A percentile compares a stretch with the other conserved stretches of the same genome.
These are phyloP conservation scores for Lasioglossum leucozonium DNA, from an alignment of 2,888 invertebrate species.

Conservation along the genomic window DNA sequence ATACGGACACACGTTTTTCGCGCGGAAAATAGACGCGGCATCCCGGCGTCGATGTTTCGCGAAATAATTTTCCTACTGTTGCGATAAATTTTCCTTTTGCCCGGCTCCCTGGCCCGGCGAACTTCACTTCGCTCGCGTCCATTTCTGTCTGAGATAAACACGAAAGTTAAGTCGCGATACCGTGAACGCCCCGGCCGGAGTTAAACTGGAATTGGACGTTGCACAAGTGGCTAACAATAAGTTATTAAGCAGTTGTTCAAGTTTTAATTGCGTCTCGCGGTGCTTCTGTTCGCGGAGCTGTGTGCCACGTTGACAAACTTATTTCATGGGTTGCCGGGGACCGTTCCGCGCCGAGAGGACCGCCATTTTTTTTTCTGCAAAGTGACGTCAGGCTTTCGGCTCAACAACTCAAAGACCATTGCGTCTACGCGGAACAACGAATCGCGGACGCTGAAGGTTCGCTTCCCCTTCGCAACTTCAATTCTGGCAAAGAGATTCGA, in stretches of 20 bases:
- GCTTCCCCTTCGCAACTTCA: background rate
- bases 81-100: slow-evolving; percentile 51
- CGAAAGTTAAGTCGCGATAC: slow-evolving; percentile 64
- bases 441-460: background rate
- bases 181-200: slow-evolving; percentile 65
- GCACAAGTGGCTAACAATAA: slow-evolving; percentile 76
- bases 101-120: slow-evolving; percentile 30
- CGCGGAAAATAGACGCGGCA: background rate
- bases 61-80: slow-evolving; percentile 47
- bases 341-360: slow-evolving; percentile 25
- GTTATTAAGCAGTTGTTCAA: slow-evolving; percentile 80
- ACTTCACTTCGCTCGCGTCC: slow-evolving; percentile 34
- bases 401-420: background rate
- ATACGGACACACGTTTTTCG: background rate
- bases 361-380: background rate
- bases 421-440: background rate
- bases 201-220: slow-evolving; percentile 76
- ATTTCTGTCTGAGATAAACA: slow-evolving; percentile 59
- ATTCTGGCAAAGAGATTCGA: background rate
- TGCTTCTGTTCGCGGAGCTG: slow-evolving; percentile 47
- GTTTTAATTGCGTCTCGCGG: slow-evolving; percentile 78
- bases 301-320: slow-evolving; percentile 72
- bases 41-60: background rate
- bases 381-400: background rate
- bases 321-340: slow-evolving; percentile 65